Conservation (phyloP, 2,113 vertebrate genomes). For the Dipodomys ordii region DNA sequence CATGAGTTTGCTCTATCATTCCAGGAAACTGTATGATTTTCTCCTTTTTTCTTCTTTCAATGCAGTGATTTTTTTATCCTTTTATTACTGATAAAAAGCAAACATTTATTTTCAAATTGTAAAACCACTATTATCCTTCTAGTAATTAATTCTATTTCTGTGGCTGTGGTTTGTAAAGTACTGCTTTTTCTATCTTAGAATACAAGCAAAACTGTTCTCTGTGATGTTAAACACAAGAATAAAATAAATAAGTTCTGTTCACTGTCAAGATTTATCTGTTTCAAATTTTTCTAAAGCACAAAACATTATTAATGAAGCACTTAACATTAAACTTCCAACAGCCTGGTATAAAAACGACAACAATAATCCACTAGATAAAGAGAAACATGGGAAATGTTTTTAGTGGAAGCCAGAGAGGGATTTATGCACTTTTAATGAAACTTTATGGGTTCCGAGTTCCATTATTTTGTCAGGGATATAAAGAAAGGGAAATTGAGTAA, state of each 20-base stretch:
- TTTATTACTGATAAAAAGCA: conserved; percentile 81
- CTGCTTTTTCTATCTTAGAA: conserved; percentile 78
- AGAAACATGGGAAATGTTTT: conserved; percentile 62
- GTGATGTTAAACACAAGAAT: conserved; percentile 81
- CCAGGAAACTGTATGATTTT: conserved; percentile 62
- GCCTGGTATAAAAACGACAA: conserved; percentile 83
- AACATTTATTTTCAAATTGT: conserved; percentile 83
- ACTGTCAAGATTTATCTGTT: conserved; percentile 85
- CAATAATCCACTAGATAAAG: conserved; percentile 85
- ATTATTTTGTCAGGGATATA: conserved; percentile 73
- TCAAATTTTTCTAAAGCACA: conserved; percentile 84
- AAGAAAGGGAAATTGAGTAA: conserved; percentile 62
- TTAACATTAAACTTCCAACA: conserved; percentile 86
- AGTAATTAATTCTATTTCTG: conserved; percentile 83
- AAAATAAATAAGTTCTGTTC: conserved; percentile 86
- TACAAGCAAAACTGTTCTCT: conserved; percentile 82
- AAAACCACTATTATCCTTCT: conserved; percentile 81
- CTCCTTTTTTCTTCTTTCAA: conserved; percentile 56
- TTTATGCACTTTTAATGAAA: conserved; percentile 81
- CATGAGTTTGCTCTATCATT: conserved; percentile 40
- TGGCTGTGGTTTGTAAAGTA: conserved; percentile 81
- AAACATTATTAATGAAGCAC: conserved; percentile 88
- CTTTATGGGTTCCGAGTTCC: conserved; percentile 79
- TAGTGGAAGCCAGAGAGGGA: conserved; percentile 8
- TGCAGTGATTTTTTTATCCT: conserved; percentile 64